These are phyloP conservation scores for Panzeria rudis DNA, from an alignment of 2,888 invertebrate genomes.

Conservation along the genomic window DNA sequence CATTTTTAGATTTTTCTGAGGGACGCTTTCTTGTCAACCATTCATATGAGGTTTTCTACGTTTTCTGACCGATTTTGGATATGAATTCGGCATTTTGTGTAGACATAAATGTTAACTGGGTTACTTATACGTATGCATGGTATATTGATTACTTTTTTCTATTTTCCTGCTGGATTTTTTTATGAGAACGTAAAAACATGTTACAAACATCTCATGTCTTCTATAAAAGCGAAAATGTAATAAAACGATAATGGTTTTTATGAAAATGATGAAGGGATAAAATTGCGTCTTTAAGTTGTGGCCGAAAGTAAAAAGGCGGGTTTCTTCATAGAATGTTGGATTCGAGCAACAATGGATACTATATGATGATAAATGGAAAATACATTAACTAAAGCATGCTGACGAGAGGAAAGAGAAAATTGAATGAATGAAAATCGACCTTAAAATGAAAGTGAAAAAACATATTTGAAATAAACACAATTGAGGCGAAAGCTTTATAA, in stretches of 20 bases:
- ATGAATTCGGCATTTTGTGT: no score
- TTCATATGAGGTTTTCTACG: no score
- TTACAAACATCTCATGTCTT: slow-evolving; percentile 8
- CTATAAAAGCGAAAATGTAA: neutral
- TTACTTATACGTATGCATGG: no score
- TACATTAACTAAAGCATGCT: slow-evolving; percentile 39
- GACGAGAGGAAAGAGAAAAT: neutral
- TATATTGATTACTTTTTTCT: neutral
- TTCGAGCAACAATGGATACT: neutral
- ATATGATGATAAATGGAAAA: slow-evolving; percentile 22
- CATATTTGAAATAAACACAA: slow-evolving; percentile 21
- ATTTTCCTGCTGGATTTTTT: neutral
- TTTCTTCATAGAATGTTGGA: slow-evolving; percentile 18
- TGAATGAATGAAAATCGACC: slow-evolving; percentile 6
- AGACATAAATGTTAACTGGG: no score
- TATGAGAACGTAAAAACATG: slow-evolving; percentile 13
- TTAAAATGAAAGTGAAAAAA: slow-evolving; percentile 17
- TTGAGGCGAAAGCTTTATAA: slow-evolving; percentile 21
- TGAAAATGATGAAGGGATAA: slow-evolving; percentile 19
- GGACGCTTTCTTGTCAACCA: no score
- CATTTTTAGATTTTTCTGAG: no score
- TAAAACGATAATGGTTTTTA: slow-evolving; percentile 1
- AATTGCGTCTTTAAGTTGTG: neutral
- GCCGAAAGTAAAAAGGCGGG: slow-evolving; percentile 1
- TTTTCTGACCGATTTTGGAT: no score